Evolutionary conservation across 2,113 vertebrate genomes (phyloP), one percentile per base, ranked within the genome.

Genomic region (Zeus faber): DNA sequence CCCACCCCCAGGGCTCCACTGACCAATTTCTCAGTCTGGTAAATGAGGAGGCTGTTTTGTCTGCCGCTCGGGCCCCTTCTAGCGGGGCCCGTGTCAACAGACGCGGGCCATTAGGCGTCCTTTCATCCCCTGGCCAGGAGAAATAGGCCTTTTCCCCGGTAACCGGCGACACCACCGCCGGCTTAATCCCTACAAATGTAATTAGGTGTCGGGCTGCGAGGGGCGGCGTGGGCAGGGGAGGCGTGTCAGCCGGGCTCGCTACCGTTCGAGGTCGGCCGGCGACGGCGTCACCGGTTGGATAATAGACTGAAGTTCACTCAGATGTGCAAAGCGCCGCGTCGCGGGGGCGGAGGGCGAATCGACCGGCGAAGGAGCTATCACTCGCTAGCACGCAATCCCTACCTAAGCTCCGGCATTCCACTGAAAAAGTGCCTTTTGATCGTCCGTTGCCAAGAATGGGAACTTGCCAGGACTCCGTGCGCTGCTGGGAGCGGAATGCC

Each of bases 1-100:
- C 40, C 51, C 53, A 58, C 67, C 73, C 70, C 40, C 31, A 77
- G 62, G 61, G 56, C n/a, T n/a, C n/a, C n/a, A 66, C 59, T 1
- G 58, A 57, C 79, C 75, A 47, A 76, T 81, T 81, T 80, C 58
- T 72, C 65, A 27, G 57, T 50, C 54, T 67, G 8, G 21, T 76
- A 74, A 85, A 84, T 77, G 73, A 78, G 77, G 65, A 49, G 35
- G 67, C 50, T 74, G 73, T 80, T 77, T 67, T 69, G 68, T 80
- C 59, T 54, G 65, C 23, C 58, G 63, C 60, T 44, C n/a, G n/a
- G n/a, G n/a, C n/a, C n/a, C n/a, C n/a, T 74, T 45, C 62, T 73
- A 58, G 60, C 48, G 44, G 0, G 41, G 58, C 47, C 47, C 33
- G 40, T 80, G 69, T 85, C 70, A 70, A 71, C 75, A 71, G 74